phyloP scores from a whole-genome alignment of 2,113 vertebrate species.

The Rattus norvegicus region DNA sequence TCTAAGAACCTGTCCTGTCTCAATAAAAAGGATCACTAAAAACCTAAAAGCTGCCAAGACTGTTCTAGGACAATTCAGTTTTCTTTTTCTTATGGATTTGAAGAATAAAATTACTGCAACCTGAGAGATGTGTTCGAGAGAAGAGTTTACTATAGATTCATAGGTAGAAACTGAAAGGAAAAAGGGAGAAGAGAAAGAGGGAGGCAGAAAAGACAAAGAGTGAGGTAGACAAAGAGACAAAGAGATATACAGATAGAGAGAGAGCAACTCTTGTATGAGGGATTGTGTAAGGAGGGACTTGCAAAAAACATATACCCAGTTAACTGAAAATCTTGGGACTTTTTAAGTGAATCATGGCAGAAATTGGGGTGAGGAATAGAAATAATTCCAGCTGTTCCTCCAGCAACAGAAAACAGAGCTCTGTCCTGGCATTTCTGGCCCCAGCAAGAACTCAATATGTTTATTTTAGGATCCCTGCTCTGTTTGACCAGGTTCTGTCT shows the following conservation, averaged over 20 bases:
- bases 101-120: not conserved
- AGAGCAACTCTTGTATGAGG: no score
- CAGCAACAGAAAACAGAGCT: not conserved
- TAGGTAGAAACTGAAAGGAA: not conserved
- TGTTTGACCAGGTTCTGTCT: not conserved
- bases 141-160: not conserved
- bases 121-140: not conserved
- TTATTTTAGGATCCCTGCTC: not conserved
- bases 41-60: not conserved
- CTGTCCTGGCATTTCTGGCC: not conserved
- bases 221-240: not conserved
- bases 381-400: no score
- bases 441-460: not conserved
- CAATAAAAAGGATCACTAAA: not conserved
- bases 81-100: not conserved
- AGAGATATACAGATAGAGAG: not conserved
- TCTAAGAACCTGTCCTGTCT: no score
- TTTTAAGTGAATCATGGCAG: no score
- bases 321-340: not conserved
- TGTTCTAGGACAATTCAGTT: no score
- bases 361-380: not conserved
- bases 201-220: no score
- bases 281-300: not conserved
- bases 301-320: not conserved
- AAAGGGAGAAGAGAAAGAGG: not conserved